Evolutionary conservation across 2,888 invertebrate species (phyloP).

Genomic region (Leptinotarsa tumamoca): DNA sequence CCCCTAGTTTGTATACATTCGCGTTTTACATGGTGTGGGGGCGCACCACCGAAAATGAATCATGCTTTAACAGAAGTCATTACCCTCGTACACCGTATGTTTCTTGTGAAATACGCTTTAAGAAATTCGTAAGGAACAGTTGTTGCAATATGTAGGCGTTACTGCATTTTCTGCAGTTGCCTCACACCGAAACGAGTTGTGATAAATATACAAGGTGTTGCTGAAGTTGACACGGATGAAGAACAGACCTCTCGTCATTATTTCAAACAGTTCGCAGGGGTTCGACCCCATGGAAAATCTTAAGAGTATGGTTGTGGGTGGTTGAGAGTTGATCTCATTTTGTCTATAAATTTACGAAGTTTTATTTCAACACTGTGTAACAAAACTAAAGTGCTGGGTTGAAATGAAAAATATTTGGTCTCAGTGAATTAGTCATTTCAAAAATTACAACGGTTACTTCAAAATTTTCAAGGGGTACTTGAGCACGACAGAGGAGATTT

Average conservation of each 20-base stretch:
- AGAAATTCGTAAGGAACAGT: neutral
- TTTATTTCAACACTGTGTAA: no score
- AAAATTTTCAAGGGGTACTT: no score
- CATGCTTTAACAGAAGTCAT: slow-evolving; percentile 2
- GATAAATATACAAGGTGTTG: neutral
- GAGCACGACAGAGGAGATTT: no score
- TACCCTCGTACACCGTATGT: slow-evolving; percentile 2
- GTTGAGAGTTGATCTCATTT: no score
- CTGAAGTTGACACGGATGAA: neutral
- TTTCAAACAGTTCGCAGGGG: no score
- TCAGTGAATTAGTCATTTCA: no score
- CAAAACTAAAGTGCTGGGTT: no score
- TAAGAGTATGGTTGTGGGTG: no score
- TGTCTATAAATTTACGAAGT: no score
- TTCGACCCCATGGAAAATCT: no score
- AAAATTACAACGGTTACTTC: no score
- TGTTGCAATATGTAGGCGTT: slow-evolving; percentile 5
- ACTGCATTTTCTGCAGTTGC: neutral
- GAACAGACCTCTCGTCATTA: neutral
- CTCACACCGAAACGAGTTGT: neutral
- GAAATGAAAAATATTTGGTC: no score
- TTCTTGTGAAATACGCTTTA: neutral
- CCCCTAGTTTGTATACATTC: slow-evolving; percentile 53
- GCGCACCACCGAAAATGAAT: slow-evolving; percentile 1
- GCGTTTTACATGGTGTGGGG: slow-evolving; percentile 1